Evolutionary conservation across 2,888 invertebrate genomes (phyloP).

Genomic region (Stenotaenia linearis): DNA sequence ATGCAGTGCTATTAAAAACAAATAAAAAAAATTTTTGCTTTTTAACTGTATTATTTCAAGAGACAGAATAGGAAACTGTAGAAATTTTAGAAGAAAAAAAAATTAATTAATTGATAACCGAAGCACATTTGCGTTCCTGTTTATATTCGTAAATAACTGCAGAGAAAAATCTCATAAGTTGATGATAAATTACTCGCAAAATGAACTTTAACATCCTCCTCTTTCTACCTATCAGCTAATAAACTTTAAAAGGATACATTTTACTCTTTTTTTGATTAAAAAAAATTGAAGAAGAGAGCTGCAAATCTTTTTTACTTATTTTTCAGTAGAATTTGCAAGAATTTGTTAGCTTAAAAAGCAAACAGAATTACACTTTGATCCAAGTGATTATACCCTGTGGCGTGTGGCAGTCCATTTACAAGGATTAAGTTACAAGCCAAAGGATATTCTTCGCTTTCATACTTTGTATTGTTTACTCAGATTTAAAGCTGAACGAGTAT

Average conservation of each 20-base stretch:
- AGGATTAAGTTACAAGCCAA: background rate
- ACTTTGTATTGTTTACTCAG: background rate
- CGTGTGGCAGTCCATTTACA: background rate
- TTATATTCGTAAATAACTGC: background rate
- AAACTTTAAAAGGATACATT: background rate
- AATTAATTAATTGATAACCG: no score
- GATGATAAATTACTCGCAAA: background rate
- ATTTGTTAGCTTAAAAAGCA: background rate
- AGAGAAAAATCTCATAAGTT: background rate
- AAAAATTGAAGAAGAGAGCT: background rate
- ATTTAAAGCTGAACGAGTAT: background rate
- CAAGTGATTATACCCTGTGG: background rate
- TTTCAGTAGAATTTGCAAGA: background rate
- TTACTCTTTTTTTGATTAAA: background rate
- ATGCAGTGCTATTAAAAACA: no score
- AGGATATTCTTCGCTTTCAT: background rate
- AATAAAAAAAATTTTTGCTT: no score
- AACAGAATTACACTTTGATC: background rate
- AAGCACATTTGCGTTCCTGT: background rate
- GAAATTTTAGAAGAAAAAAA: no score
- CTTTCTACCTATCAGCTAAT: background rate
- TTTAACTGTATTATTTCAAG: no score
- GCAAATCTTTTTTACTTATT: background rate
- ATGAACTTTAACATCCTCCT: background rate
- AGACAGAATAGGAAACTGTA: no score